A percentile compares a stretch with the other conserved stretches of the same genome.
These are phyloP conservation scores for Hirtodrosophila alboralis DNA, from an alignment of 2,888 invertebrate genomes.

Conservation along the genomic window DNA sequence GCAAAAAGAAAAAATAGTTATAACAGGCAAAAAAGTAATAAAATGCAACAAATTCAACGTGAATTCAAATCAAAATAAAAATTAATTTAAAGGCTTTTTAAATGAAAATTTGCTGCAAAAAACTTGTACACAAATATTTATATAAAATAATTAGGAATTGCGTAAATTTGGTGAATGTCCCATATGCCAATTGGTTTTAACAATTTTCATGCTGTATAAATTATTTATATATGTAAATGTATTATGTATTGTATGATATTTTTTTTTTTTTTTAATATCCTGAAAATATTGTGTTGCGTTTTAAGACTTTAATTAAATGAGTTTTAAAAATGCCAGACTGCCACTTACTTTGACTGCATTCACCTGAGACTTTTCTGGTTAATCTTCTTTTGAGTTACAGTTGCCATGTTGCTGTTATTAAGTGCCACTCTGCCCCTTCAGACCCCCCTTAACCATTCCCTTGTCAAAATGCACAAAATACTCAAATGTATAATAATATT, in stretches of 20 bases:
- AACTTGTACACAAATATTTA: conserved; percentile 9
- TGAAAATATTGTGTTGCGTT: conserved; percentile 46
- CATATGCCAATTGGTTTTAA: conserved; percentile 81
- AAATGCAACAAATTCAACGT: conserved; percentile 40
- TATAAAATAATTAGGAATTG: conserved; percentile 26
- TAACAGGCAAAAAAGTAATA: conserved; percentile 22
- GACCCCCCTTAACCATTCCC: conserved; percentile 7
- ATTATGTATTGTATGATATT: conserved; percentile 20
- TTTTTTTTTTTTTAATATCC: conserved; percentile 19
- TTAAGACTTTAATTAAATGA: conserved; percentile 16
- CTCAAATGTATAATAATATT: conserved; percentile 43
- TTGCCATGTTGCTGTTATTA: conserved; percentile 43
- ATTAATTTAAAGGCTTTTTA: conserved; percentile 35
- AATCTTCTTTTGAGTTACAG: conserved; percentile 24
- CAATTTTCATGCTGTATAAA: conserved; percentile 30
- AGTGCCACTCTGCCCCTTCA: conserved; percentile 34
- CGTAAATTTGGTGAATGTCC: conserved; percentile 82
- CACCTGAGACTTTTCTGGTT: conserved; percentile 19
- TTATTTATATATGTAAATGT: conserved; percentile 1
- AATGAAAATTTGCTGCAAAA: conserved; percentile 23
- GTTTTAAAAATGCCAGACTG: too few relatives aligned
- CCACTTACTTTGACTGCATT: conserved; percentile 8
- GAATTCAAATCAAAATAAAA: conserved; percentile 41
- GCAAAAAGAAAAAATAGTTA: conserved; percentile 6
- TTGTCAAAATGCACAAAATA: conserved; percentile 55